Evolutionary conservation across 2,888 invertebrate species (phyloP), one percentile per base, ranked within the genome.

Genomic region (Baronia brevicornis): DNA sequence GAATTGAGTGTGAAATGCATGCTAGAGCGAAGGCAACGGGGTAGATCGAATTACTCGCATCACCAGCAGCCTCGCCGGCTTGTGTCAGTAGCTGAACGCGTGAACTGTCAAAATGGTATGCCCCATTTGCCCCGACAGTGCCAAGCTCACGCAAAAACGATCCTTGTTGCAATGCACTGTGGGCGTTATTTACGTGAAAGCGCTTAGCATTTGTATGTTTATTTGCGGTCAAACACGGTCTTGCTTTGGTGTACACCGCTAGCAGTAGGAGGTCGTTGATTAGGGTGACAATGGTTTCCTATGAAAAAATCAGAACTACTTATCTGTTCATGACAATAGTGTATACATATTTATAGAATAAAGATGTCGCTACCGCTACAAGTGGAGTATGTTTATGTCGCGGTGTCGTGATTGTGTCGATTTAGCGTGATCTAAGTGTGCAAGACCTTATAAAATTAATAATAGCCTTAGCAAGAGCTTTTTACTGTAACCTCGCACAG

Each of bases 261-360:
- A 59, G 61, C 65, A 48, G 64, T 62, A 60, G 61, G 63, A 63
- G 68, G 66, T 60, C 63, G 59, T 3, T 22, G 41, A n/a, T n/a
- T 56, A 59, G 56, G 47, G 51, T 38, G 26, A 13, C 41, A 23
- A 46, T 41, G 19, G 9, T 17, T 34, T 23, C 5, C 13, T 4
- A 21, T 14, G 10, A 14, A 5, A 10, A 21, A 20, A 20, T 11
- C 8, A 17, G 25, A 28, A 41, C 32, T 24, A 15, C 18, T n/a
- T n/a, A n/a, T n/a, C n/a, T n/a, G n/a, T n/a, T n/a, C n/a, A n/a
- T n/a, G n/a, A n/a, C n/a, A n/a, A n/a, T n/a, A n/a, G n/a, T n/a
- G n/a, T n/a, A n/a, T n/a, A n/a, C n/a, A n/a, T n/a, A n/a, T n/a
- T n/a, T n/a, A n/a, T n/a, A n/a, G n/a, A n/a, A n/a, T n/a, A n/a